Percentiles rank a stretch among this genome's conserved stretches.
phyloP scores from a whole-genome alignment of 2,888 invertebrate genomes.

The Muscina levida region DNA sequence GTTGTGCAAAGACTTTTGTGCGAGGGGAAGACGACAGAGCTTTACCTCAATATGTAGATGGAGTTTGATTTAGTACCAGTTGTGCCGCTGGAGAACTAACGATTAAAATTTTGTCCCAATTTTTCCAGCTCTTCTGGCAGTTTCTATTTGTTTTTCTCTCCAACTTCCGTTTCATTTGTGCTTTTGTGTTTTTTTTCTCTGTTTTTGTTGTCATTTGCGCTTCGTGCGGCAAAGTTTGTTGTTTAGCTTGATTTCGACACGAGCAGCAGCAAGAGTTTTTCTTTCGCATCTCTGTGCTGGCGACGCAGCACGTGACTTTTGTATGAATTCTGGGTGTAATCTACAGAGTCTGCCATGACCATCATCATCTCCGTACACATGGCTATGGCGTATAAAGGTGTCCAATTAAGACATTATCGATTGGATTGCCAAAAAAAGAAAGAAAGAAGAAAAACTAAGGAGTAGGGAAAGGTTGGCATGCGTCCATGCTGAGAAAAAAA shows the following conservation, averaged over 20 bases:
- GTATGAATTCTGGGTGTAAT: constrained; percentile 41
- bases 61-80: constrained; percentile 42
- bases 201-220: background rate
- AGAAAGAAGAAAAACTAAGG: too few species aligned
- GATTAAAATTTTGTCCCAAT: constrained; percentile 53
- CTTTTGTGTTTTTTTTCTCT: constrained; percentile 14
- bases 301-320: constrained; percentile 58
- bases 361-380: too few species aligned
- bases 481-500: background rate
- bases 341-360: background rate
- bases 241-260: constrained; percentile 46
- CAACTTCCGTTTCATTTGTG: too few species aligned
- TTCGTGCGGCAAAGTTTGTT: constrained; percentile 48
- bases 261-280: constrained; percentile 29
- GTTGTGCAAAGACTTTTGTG: background rate
- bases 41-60: background rate
- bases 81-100: constrained; percentile 5
- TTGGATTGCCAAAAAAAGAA: constrained; percentile 46
- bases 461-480: background rate
- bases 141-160: constrained; percentile 18
- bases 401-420: constrained; percentile 65
- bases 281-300: constrained; percentile 34
- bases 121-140: background rate
- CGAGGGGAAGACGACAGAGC: background rate
- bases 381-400: constrained; percentile 52